Evolutionary conservation across 2,888 invertebrate genomes (phyloP).

Genomic region (Campoletis raptor): DNA sequence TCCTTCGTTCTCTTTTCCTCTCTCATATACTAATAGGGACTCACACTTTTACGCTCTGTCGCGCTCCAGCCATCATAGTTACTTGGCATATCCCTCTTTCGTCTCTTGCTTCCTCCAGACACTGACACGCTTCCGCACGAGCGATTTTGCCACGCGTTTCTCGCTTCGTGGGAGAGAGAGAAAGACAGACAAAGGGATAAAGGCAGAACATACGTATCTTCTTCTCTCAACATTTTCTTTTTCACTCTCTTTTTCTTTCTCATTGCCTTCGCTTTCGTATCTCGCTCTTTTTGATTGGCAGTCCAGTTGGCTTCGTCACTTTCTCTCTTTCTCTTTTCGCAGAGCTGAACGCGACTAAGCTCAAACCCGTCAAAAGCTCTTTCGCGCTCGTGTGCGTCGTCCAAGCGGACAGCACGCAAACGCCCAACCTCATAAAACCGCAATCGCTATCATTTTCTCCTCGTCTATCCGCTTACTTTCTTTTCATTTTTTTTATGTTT

Average conservation of each 20-base stretch:
- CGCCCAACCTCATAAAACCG: constrained; percentile 53
- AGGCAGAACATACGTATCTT: not conserved
- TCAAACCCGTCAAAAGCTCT: constrained; percentile 65
- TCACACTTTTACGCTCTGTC: constrained; percentile 55
- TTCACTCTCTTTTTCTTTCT: not conserved
- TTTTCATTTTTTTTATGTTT: not conserved
- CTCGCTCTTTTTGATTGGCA: constrained; percentile 34
- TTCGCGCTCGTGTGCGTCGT: constrained; percentile 56
- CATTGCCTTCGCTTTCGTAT: not conserved
- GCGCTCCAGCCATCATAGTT: constrained; percentile 59
- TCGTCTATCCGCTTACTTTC: constrained; percentile 19
- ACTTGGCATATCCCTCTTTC: constrained; percentile 44
- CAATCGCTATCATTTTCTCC: constrained; percentile 44
- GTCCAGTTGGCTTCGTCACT: constrained; percentile 13
- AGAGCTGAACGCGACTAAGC: constrained; percentile 46
- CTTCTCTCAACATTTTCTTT: not conserved
- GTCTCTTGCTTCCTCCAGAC: constrained; percentile 60
- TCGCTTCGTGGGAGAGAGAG: constrained; percentile 27
- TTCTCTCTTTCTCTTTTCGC: constrained; percentile 21
- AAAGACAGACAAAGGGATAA: constrained; percentile 7
- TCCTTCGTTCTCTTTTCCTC: not conserved
- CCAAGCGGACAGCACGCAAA: constrained; percentile 50
- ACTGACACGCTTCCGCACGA: constrained; percentile 73
- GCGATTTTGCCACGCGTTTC: constrained; percentile 71
- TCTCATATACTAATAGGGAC: not conserved